phyloP scores from a whole-genome alignment of 2,113 vertebrate species.

The Toxotes chatareus region DNA sequence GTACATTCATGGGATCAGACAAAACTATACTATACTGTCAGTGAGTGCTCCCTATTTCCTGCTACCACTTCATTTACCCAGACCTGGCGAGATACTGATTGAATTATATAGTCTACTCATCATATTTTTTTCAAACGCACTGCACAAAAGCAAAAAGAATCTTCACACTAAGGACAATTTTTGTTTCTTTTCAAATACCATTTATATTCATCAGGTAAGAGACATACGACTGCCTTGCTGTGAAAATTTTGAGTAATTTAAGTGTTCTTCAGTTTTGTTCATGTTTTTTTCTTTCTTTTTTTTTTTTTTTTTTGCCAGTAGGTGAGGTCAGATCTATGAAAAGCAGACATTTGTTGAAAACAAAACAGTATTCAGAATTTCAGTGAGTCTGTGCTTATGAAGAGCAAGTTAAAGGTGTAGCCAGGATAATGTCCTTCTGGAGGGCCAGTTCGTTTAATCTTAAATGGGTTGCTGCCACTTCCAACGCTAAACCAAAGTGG shows the following conservation, averaged over 20 bases:
- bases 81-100: background rate
- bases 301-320: background rate
- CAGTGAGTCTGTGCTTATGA: background rate
- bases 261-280: background rate
- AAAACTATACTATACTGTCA: background rate
- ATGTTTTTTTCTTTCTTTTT: background rate
- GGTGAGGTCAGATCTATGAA: background rate
- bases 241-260: background rate
- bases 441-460: background rate
- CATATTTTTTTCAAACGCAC: slow-evolving; percentile 1
- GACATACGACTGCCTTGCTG: background rate
- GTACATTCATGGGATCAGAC: background rate
- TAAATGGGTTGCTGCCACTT: background rate
- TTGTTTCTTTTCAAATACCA: background rate
- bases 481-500: background rate
- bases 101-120: background rate
- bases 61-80: background rate
- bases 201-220: slow-evolving; percentile 1
- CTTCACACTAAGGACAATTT: background rate
- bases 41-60: background rate
- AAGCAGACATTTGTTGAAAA: background rate
- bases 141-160: background rate
- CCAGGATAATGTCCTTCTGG: background rate
- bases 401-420: background rate
- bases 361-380: background rate